Conservation (phyloP, 2,113 vertebrate genomes). For the Chaetodon trifascialis region DNA sequence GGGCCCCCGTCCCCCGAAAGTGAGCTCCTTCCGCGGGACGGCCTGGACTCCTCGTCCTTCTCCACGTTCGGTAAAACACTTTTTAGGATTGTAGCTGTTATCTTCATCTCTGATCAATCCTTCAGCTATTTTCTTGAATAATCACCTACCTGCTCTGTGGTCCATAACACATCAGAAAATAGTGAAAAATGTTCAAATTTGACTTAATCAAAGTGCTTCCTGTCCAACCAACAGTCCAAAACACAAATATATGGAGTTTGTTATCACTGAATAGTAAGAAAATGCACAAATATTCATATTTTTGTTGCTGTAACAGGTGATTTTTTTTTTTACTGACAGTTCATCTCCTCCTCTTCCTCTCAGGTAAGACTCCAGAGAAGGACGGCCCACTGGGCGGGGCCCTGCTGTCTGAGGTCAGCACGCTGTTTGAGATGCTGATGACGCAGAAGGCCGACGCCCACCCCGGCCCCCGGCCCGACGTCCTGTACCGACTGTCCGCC, state of each 20-base stretch:
- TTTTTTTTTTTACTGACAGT: too few relatives aligned
- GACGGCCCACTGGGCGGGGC: slow-evolving; percentile 86
- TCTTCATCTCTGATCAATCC: too few relatives aligned
- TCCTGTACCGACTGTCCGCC: slow-evolving; percentile 90
- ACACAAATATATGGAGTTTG: not conserved
- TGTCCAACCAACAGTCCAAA: not conserved
- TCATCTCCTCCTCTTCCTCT: not conserved
- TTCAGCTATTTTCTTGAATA: not conserved
- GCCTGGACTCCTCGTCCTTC: slow-evolving; percentile 87
- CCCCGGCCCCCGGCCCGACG: slow-evolving; percentile 79
- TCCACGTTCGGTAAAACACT: slow-evolving; percentile 90
- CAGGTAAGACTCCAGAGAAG: slow-evolving; percentile 82
- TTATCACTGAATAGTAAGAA: not conserved
- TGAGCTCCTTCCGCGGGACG: slow-evolving; percentile 34
- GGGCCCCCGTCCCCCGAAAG: slow-evolving; percentile 69
- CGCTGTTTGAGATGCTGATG: slow-evolving; percentile 93
- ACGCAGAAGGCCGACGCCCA: slow-evolving; percentile 88
- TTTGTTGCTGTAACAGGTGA: too few relatives aligned
- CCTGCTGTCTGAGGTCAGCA: slow-evolving; percentile 94
- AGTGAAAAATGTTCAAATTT: too few relatives aligned
- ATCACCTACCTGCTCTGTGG: not conserved
- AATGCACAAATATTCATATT: not conserved
- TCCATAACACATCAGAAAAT: too few relatives aligned
- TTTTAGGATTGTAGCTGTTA: too few relatives aligned
- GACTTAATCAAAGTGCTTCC: too few relatives aligned